phyloP scores from a whole-genome alignment of 1,140 invertebrate species.

The Pentalonia nigronervosa region DNA sequence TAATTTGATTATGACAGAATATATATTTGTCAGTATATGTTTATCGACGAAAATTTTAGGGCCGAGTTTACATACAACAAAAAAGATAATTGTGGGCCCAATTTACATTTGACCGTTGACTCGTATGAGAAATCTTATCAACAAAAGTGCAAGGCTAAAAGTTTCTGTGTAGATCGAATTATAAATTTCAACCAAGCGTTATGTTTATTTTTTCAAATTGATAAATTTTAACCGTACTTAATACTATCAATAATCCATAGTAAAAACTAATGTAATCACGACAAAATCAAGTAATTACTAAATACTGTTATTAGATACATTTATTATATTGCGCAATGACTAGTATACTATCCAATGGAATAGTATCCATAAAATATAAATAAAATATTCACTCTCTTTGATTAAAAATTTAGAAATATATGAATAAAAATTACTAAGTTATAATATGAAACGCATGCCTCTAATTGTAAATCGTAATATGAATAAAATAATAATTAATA shows the following conservation, averaged over 20 bases:
- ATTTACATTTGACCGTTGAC: too few species aligned
- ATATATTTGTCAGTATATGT: too few species aligned
- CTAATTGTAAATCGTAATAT: not conserved
- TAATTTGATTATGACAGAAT: too few species aligned
- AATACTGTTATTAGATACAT: not conserved
- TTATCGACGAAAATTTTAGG: too few species aligned
- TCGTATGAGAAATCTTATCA: not conserved
- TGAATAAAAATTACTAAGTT: not conserved
- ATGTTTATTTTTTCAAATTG: not conserved
- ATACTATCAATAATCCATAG: not conserved
- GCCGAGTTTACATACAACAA: too few species aligned
- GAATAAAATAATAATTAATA: not conserved
- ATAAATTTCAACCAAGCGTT: not conserved
- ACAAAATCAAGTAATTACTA: too few species aligned
- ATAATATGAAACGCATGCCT: not conserved
- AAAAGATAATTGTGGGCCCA: too few species aligned
- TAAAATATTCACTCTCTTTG: not conserved
- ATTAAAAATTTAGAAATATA: not conserved
- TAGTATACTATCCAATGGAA: too few species aligned
- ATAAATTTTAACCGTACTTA: not conserved
- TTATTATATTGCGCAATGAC: not conserved
- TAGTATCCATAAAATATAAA: not conserved
- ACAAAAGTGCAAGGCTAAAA: too few species aligned
- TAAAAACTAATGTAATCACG: not conserved
- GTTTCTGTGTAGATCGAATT: not conserved